These are phyloP conservation scores for Nephila pilipes DNA, from an alignment of 1,140 invertebrate genomes.

Conservation along the genomic window DNA sequence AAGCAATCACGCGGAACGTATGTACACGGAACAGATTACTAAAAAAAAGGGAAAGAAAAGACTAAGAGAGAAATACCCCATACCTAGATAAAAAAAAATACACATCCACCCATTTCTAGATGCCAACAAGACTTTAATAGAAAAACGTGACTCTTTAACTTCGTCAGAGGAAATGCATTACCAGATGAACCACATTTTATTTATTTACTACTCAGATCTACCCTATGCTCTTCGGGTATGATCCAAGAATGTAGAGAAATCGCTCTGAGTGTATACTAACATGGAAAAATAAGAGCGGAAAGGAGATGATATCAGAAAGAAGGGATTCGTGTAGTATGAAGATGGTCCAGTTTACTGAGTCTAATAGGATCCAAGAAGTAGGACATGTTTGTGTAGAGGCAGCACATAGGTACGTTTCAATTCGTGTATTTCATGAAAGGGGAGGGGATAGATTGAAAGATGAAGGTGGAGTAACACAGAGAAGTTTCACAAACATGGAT, in stretches of 20 bases:
- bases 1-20: slow-evolving; percentile 13
- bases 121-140: slow-evolving; percentile 52
- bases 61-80: not conserved
- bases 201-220: slow-evolving; percentile 28
- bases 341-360: slow-evolving; percentile 14
- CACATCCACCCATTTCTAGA: not conserved
- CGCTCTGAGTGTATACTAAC: not conserved
- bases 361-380: slow-evolving; percentile 9
- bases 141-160: slow-evolving; percentile 59
- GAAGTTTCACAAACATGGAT: not conserved
- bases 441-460: not conserved
- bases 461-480: not conserved
- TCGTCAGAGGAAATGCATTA: slow-evolving; percentile 44
- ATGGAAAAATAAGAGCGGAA: slow-evolving; percentile 6
- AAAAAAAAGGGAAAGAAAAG: not conserved
- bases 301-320: not conserved
- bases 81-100: not conserved
- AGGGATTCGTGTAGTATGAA: not conserved
- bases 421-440: slow-evolving; percentile 11
- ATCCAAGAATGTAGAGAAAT: not conserved
- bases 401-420: not conserved
- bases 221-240: not conserved
- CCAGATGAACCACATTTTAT: slow-evolving; percentile 61
- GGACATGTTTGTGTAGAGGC: not conserved
- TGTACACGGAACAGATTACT: not conserved